Percentiles rank a stretch among this genome's conserved stretches.
phyloP scores from a whole-genome alignment of 2,113 vertebrate genomes.

The Condylura cristata region DNA sequence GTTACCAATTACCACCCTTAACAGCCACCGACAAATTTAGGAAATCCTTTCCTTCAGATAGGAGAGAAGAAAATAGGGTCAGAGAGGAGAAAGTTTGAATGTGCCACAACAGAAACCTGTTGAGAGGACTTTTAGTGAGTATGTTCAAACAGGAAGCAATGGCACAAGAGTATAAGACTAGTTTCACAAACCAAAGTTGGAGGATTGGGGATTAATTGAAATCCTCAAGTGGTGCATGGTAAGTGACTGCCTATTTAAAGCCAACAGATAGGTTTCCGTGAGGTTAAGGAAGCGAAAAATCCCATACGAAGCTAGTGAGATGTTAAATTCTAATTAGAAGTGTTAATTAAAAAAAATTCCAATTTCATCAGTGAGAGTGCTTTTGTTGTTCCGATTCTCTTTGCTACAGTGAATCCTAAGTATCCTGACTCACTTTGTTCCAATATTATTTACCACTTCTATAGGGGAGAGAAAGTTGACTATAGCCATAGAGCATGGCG shows the following conservation, averaged over 20 bases:
- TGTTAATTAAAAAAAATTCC: constrained; percentile 92
- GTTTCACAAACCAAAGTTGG: constrained; percentile 85
- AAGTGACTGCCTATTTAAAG: constrained; percentile 90
- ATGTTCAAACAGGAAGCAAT: constrained; percentile 70
- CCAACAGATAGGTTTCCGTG: constrained; percentile 91
- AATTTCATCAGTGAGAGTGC: constrained; percentile 90
- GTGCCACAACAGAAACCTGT: background rate
- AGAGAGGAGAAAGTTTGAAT: background rate
- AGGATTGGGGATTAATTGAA: constrained; percentile 90
- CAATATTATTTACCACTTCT: constrained; percentile 84
- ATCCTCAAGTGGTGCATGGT: constrained; percentile 89
- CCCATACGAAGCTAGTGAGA: constrained; percentile 91
- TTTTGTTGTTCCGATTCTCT: constrained; percentile 88
- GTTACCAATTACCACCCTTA: background rate
- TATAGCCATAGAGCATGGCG: constrained; percentile 64
- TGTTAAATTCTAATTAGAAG: constrained; percentile 93
- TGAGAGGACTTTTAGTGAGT: constrained; percentile 67
- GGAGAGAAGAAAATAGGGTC: background rate
- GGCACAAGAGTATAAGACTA: constrained; percentile 80
- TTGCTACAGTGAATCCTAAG: constrained; percentile 90
- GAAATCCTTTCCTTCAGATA: background rate
- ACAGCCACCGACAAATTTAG: too few relatives aligned
- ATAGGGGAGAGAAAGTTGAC: constrained; percentile 77
- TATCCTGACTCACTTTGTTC: constrained; percentile 86
- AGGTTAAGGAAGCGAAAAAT: constrained; percentile 91